Percentiles rank a stretch among this genome's conserved stretches.
Conservation (phyloP, 2,888 invertebrate species). For the Dugesia japonica region DNA sequence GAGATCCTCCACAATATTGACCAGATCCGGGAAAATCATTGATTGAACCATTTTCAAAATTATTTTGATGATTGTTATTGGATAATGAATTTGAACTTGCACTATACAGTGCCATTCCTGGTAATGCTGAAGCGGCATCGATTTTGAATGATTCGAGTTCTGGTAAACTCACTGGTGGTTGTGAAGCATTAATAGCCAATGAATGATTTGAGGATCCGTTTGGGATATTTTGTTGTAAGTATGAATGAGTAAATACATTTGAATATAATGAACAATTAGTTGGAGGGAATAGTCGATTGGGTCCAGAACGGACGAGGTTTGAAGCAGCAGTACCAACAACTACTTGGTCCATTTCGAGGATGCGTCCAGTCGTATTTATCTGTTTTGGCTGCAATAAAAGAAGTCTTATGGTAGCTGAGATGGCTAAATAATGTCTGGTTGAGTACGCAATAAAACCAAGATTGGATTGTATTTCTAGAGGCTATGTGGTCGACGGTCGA, state of each 20-base stretch:
- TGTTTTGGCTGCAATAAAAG: conserved; percentile 20
- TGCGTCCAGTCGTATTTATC: conserved; percentile 20
- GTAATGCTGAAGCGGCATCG: neutral
- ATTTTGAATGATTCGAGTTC: neutral
- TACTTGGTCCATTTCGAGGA: conserved; percentile 20
- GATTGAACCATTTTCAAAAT: neutral
- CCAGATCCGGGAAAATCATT: neutral
- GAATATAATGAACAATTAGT: neutral
- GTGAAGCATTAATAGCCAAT: neutral
- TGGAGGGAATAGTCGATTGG: neutral
- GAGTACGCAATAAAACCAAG: conserved; percentile 17
- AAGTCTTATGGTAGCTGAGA: conserved; percentile 15
- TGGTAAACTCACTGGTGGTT: neutral
- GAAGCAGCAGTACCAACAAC: conserved; percentile 5
- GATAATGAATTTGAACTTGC: neutral
- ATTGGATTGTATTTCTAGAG: conserved; percentile 15
- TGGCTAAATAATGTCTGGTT: conserved; percentile 20
- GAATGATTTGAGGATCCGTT: neutral
- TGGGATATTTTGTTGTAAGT: neutral
- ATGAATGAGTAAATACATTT: conserved; percentile 6
- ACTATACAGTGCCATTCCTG: neutral
- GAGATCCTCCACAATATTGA: conserved; percentile 12
- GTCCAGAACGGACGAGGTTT: conserved; percentile 11
- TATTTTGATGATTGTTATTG: neutral
- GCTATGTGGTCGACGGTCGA: conserved; percentile 20